Evolutionary conservation across 2,888 invertebrate genomes (phyloP).

Genomic region (Drosophila mercatorum): DNA sequence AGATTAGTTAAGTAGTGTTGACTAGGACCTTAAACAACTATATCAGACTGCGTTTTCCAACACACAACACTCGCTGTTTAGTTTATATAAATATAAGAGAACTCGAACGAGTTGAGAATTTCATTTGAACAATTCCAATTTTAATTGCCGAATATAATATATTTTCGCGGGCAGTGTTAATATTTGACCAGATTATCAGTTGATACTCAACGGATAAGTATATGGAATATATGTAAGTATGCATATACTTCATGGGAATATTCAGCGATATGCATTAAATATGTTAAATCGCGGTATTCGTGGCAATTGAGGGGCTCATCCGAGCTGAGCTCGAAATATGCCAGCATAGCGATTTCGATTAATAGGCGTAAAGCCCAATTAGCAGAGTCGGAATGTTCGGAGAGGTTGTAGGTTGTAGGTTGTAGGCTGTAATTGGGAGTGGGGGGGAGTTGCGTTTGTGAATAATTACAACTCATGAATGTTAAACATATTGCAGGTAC

Average conservation of each 20-base stretch:
- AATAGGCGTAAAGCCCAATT: constrained; percentile 8
- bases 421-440: too few relatives aligned
- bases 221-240: neutral
- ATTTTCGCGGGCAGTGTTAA: neutral
- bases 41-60: too few relatives aligned
- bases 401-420: too few relatives aligned
- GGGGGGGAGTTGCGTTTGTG: neutral
- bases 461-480: constrained; percentile 1
- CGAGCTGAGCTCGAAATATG: neutral
- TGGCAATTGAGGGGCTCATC: too few relatives aligned
- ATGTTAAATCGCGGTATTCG: neutral
- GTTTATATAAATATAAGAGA: neutral
- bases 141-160: neutral
- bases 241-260: neutral
- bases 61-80: too few relatives aligned
- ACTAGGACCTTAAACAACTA: too few relatives aligned
- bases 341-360: constrained; percentile 1
- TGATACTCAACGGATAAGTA: too few relatives aligned
- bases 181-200: neutral
- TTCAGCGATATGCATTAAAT: neutral
- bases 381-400: neutral
- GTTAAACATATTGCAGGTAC: constrained; percentile 86
- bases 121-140: neutral
- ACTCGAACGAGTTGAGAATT: neutral
- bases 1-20: too few relatives aligned